Evolutionary conservation across 2,113 vertebrate species (phyloP), one percentile per base, ranked within the genome.

Genomic region (Neolamprologus variostigma): DNA sequence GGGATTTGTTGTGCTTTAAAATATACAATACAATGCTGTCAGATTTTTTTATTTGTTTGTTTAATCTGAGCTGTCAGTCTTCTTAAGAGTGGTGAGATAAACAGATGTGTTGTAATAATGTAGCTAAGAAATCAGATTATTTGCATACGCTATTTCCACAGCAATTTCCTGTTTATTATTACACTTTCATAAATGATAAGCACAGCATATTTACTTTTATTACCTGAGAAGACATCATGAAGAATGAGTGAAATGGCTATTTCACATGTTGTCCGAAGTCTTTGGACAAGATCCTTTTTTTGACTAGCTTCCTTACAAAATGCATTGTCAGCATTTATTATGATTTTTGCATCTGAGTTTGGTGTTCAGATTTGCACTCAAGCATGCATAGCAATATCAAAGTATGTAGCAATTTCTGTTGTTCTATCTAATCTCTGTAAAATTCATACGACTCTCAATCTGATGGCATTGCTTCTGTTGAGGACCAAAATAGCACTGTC

Each of bases 101-200:
- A 47, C 7, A 37, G 59, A 78, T 45, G 76, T 42, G 14, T 16
- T 50, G 16, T 7, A 35, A 71, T 33, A 33, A 83, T 50, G 21
- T n/a, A 33, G 13, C 33, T n/a, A 19, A 37, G 51, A 81, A 78
- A 68, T 51, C n/a, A n/a, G 2, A 55, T 16, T 59, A 86, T 59
- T 81, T 84, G 68, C 45, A 59, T n/a, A 57, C 40, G 23, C 78
- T 17, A 47, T 78, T 86, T 90, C 76, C n/a, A 42, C 4, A 59
- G 61, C 37, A 92, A 88, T 92, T 89, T 92, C 87, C 88, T 92
- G 37, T 28, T 61, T 8, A 59, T 61, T 88, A 35, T 23, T n/a
- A 10, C 57, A 73, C 86, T 33, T 88, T 33, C 12, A 54, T 61
- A 50, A 54, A 82, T n/a, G n/a, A 37, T 71, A 10, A 81, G 12